Percentiles rank a stretch among this genome's conserved stretches.
These are phyloP conservation scores for Struthidea cinerea DNA, from an alignment of 2,113 vertebrate genomes.

Conservation along the genomic window DNA sequence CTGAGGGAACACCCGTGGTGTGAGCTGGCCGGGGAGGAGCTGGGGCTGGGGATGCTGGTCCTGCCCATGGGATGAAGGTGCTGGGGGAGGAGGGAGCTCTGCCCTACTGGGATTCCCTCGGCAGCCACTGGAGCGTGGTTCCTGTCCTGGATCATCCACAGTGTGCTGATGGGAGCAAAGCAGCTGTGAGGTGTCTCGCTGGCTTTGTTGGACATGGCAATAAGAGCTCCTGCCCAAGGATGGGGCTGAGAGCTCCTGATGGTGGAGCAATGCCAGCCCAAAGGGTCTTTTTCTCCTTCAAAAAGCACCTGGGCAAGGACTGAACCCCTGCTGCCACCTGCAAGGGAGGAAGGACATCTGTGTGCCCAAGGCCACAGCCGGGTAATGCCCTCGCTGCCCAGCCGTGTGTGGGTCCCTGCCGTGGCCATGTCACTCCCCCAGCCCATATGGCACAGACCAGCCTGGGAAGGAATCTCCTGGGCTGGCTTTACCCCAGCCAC, in stretches of 20 bases:
- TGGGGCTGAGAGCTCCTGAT: not conserved
- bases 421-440: not conserved
- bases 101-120: not conserved
- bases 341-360: not conserved
- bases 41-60: not conserved
- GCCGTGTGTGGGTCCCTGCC: rapidly evolving
- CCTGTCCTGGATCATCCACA: not conserved
- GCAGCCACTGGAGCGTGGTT: rapidly evolving
- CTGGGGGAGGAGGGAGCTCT: rapidly evolving
- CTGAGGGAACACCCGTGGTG: not conserved
- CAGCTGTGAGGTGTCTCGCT: rapidly evolving
- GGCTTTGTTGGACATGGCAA: rapidly evolving
- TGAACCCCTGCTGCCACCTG: not conserved
- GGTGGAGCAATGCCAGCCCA: not conserved
- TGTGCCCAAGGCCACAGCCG: not conserved
- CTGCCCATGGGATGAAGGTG: rapidly evolving
- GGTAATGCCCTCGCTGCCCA: not conserved
- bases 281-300: not conserved
- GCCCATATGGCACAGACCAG: rapidly evolving
- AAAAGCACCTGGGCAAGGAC: not conserved
- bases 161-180: not conserved
- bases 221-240: not conserved
- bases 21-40: not conserved
- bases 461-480: no score
- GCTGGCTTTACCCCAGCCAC: not conserved